These are phyloP conservation scores for Gambelia wislizenii DNA, from an alignment of 2,797 vertebrate genomes.

Conservation along the genomic window DNA sequence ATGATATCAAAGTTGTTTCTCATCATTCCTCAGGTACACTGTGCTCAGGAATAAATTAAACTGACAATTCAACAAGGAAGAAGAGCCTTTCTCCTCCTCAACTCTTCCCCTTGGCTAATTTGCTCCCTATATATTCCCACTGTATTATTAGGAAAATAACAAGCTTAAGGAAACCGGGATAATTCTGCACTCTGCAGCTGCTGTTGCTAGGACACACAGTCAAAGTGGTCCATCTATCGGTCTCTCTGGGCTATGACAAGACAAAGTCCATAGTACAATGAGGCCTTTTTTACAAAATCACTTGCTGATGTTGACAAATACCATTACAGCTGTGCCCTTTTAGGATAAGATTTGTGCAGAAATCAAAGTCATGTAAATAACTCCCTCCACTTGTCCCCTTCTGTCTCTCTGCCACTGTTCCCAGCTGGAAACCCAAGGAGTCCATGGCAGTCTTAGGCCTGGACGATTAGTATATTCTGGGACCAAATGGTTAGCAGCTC, in stretches of 20 bases:
- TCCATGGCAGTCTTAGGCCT: background rate
- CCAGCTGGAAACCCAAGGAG: background rate
- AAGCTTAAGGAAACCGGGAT: constrained; percentile 34
- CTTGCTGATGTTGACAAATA: constrained; percentile 62
- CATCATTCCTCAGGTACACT: constrained; percentile 66
- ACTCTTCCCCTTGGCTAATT: constrained; percentile 54
- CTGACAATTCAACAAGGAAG: constrained; percentile 56
- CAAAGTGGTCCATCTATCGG: constrained; percentile 69
- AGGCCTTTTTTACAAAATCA: constrained; percentile 53
- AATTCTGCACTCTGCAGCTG: accelerated
- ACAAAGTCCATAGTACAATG: constrained; percentile 45
- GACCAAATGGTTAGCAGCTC: background rate
- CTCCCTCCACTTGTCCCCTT: background rate
- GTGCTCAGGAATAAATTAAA: constrained; percentile 68
- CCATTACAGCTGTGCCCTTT: constrained; percentile 61
- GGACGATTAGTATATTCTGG: accelerated
- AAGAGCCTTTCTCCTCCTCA: constrained; percentile 41
- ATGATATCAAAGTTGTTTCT: constrained; percentile 66
- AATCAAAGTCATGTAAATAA: constrained; percentile 45
- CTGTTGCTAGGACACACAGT: background rate
- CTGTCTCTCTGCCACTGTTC: background rate
- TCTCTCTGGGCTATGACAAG: constrained; percentile 34
- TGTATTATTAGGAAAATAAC: constrained; percentile 60
- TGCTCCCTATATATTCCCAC: constrained; percentile 60
- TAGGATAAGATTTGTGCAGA: constrained; percentile 43